These are phyloP conservation scores for Chaetorhynchus papuensis DNA, from an alignment of 2,113 vertebrate genomes.

Conservation along the genomic window DNA sequence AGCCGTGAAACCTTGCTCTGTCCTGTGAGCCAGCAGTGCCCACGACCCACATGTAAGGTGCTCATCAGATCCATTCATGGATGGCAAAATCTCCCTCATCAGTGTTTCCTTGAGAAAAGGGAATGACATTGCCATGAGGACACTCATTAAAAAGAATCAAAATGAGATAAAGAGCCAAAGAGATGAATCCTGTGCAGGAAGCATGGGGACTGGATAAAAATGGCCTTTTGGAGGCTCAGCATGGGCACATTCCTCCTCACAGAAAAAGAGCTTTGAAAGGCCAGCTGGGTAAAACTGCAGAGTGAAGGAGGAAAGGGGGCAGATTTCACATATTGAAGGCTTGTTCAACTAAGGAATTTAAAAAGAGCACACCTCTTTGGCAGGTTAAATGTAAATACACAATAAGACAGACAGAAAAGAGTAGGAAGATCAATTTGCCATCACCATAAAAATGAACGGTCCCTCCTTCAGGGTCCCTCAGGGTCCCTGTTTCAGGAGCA, in stretches of 20 bases:
- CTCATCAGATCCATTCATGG: too few relatives aligned
- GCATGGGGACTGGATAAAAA: not conserved
- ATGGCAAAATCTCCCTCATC: not conserved
- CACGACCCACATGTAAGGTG: not conserved
- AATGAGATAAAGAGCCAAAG: not conserved
- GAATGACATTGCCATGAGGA: not conserved
- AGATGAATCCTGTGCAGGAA: not conserved
- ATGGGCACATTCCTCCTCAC: not conserved
- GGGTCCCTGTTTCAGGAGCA: not conserved
- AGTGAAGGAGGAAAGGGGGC: not conserved
- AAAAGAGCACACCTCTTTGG: not conserved
- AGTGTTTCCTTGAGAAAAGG: not conserved
- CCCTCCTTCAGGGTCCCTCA: not conserved
- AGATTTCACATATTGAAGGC: not conserved
- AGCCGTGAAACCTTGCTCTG: not conserved
- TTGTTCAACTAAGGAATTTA: not conserved
- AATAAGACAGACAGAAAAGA: not conserved
- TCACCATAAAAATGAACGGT: not conserved
- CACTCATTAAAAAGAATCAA: not conserved
- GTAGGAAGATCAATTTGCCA: not conserved
- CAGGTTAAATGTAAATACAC: not conserved
- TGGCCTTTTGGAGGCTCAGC: not conserved
- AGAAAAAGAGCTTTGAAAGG: not conserved
- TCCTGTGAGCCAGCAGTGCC: fast-evolving
- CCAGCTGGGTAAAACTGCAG: not conserved